Base-by-base conservation (phyloP, 2,113 vertebrate species). In the Sphaerodactylus townsendi region DNA sequence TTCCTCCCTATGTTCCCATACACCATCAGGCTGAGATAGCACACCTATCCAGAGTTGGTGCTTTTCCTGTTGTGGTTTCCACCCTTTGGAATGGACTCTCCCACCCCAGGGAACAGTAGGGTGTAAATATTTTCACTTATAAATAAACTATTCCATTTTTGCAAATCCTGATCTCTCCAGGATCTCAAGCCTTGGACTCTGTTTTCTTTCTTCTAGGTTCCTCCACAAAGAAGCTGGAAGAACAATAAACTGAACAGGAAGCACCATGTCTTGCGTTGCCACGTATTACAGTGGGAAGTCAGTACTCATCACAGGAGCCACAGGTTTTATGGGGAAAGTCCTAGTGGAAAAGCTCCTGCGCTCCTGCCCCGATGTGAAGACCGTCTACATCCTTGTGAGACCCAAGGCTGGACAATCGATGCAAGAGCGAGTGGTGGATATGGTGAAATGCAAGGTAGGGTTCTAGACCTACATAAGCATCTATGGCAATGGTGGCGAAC, bases 301-400 rank as follows among this genome's bases (percentile, higher is more conserved):
- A 0, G 91, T 99, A 39, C 96, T 99, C 91, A 96, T 99, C 94
- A 99, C 98, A 0, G 98, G 98, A 82, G 98, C 97, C 81, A 99
- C 98, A 0, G 98, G 98, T 86, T 99, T 99, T 95, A 95, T 99
- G 97, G 98, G 98, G 14, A 99, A 99, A 92, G 98, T 99, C 76
- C 93, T 99, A 92, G 92, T 99, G 95, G 98, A 99, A 95, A 99
- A 99, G 91, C 96, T 99, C 10, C 95, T 99, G 81, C 96, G 98
- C 37, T 98, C 97, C 84, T 98, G 98, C 73, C 98, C 98, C 0
- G 93, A 97, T 0, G 96, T 99, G 76, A 97, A 96, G 89, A 91
- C 96, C 41, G 91, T 99, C 86, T 99, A 98, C 93, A 93, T 99
- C 81, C 97, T 99, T 70, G 96, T 99, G 86, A 95, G 98, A 88